These are phyloP conservation scores for Puntigrus tetrazona DNA, from an alignment of 2,113 vertebrate species.

Conservation along the genomic window DNA sequence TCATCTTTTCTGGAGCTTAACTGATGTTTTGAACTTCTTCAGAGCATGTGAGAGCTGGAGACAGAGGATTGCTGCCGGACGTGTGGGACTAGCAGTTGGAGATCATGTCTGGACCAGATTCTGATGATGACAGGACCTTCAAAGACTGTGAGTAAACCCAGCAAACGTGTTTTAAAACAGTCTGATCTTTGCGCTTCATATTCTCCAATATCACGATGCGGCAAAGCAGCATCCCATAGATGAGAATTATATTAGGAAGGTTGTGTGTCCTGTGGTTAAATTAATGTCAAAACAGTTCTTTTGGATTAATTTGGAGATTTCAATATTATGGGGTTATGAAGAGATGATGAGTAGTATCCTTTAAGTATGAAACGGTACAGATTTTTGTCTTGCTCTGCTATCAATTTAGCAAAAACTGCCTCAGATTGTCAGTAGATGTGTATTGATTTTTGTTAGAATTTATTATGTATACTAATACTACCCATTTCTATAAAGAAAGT, in stretches of 20 bases:
- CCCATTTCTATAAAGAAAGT: no score
- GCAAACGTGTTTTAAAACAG: not conserved
- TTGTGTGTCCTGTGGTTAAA: not conserved
- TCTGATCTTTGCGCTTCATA: not conserved
- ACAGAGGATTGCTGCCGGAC: not conserved
- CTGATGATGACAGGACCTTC: constrained; percentile 55
- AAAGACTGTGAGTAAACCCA: constrained; percentile 55
- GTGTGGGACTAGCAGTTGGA: constrained; percentile 8
- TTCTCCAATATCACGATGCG: not conserved
- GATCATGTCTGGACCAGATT: constrained; percentile 48
- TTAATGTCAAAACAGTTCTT: not conserved
- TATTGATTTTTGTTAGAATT: not conserved
- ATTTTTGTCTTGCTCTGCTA: not conserved
- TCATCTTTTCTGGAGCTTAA: constrained; percentile 37
- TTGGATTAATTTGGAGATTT: not conserved
- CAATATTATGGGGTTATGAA: not conserved
- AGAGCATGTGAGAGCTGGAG: constrained; percentile 37
- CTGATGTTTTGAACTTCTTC: constrained; percentile 5
- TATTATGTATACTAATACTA: not conserved
- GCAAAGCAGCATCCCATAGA: not conserved
- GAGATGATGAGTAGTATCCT: not conserved
- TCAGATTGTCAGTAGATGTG: not conserved
- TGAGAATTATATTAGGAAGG: not conserved
- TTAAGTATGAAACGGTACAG: not conserved
- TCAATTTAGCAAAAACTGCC: not conserved